A percentile compares a stretch with the other conserved stretches of the same genome.
Evolutionary conservation across 2,797 vertebrate species (phyloP).

Genomic region (Crocidura indochinensis): DNA sequence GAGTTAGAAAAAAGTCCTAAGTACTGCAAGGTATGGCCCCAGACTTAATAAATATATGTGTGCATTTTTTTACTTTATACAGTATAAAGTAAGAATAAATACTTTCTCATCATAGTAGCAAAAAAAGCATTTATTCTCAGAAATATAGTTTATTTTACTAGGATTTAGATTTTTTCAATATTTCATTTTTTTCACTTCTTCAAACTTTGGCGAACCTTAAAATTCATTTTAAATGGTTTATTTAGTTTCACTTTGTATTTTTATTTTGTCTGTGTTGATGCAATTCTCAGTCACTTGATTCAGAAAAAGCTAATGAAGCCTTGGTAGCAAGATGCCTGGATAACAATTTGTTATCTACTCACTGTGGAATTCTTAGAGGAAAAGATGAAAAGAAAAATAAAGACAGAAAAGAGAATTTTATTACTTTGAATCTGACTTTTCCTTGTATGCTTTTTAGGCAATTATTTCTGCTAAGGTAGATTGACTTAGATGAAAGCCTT

Average conservation of each 20-base stretch:
- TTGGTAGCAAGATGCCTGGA: no score
- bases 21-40: no score
- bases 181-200: neutral
- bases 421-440: no score
- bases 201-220: conserved; percentile 12
- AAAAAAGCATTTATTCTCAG: conserved; percentile 49
- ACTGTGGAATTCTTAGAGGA: no score
- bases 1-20: neutral
- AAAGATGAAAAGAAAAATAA: neutral
- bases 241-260: neutral
- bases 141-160: conserved; percentile 10
- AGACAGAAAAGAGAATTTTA: no score
- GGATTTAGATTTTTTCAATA: neutral
- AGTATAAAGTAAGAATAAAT: no score
- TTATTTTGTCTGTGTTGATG: conserved; percentile 35
- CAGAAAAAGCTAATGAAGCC: neutral
- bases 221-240: conserved; percentile 11
- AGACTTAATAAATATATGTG: no score
- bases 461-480: no score
- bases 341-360: no score
- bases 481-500: no score
- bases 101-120: neutral
- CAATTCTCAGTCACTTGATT: conserved; percentile 30
- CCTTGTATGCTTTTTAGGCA: no score
- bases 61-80: no score